Evolutionary conservation across 2,888 invertebrate species (phyloP).

Genomic region (Lomographa bimaculata): DNA sequence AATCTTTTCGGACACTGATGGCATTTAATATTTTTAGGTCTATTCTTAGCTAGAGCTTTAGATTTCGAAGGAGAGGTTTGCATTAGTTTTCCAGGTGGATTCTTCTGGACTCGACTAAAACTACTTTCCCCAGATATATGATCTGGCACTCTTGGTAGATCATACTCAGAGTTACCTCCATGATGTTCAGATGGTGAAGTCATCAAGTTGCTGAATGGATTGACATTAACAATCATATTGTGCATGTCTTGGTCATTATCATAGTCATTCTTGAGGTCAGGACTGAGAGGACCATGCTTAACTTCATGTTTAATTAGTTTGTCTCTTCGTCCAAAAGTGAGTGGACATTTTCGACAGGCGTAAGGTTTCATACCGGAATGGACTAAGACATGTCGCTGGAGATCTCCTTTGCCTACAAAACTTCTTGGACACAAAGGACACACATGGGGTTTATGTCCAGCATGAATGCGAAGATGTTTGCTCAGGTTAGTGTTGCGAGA

Average conservation of each 20-base stretch:
- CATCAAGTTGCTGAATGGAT: constrained; percentile 81
- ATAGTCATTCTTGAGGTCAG: constrained; percentile 53
- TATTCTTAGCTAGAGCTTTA: constrained; percentile 62
- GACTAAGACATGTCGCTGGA: constrained; percentile 86
- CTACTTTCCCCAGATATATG: constrained; percentile 78
- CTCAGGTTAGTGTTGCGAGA: constrained; percentile 90
- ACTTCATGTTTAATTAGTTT: constrained; percentile 87
- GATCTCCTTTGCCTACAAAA: constrained; percentile 87
- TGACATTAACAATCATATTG: constrained; percentile 85
- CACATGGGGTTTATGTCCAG: constrained; percentile 88
- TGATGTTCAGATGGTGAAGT: constrained; percentile 65
- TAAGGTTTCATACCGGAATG: constrained; percentile 87
- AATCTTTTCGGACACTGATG: constrained; percentile 79
- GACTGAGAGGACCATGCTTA: constrained; percentile 77
- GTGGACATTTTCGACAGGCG: constrained; percentile 85
- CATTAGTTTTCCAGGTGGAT: constrained; percentile 53
- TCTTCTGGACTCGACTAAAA: constrained; percentile 68
- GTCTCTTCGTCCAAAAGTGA: constrained; percentile 87
- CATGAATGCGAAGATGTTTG: constrained; percentile 89
- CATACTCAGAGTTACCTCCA: constrained; percentile 59
- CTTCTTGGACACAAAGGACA: constrained; percentile 89
- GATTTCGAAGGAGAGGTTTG: constrained; percentile 62
- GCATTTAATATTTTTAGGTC: constrained; percentile 78
- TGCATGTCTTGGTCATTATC: constrained; percentile 63
- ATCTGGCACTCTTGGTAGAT: constrained; percentile 77